These are phyloP conservation scores for Polyergus mexicanus DNA, from an alignment of 1,140 invertebrate species.

Conservation along the genomic window DNA sequence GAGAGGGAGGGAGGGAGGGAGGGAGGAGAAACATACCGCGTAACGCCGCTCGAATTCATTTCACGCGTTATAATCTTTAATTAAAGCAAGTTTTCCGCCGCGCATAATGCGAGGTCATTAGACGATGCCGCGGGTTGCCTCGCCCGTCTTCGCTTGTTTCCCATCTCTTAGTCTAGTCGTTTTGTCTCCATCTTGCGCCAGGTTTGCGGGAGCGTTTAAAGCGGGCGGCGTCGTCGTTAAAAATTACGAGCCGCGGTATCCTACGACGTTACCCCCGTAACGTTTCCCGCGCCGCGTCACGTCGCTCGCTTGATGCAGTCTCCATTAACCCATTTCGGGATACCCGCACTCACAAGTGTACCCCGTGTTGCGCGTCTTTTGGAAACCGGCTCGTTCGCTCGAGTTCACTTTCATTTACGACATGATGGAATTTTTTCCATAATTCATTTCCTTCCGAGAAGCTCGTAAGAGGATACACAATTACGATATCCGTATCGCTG, in stretches of 20 bases:
- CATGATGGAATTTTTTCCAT: neutral
- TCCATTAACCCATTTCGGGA: constrained; percentile 43
- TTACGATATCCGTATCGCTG: too few relatives aligned
- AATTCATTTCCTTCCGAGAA: constrained; percentile 27
- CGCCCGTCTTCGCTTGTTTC: constrained; percentile 1
- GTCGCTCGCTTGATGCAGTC: constrained; percentile 39
- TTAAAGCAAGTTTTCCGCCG: constrained; percentile 80
- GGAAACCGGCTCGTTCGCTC: neutral
- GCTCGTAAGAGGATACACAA: neutral
- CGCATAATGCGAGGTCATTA: constrained; percentile 81
- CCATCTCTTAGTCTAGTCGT: constrained; percentile 7
- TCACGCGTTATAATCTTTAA: constrained; percentile 83
- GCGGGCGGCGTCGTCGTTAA: constrained; percentile 71
- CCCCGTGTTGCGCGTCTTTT: neutral
- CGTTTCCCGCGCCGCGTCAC: constrained; percentile 11
- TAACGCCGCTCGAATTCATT: constrained; percentile 78
- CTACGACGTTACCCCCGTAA: constrained; percentile 25
- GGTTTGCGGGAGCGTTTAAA: constrained; percentile 68
- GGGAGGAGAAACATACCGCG: constrained; percentile 14
- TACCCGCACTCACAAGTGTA: constrained; percentile 4
- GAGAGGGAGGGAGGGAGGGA: too few relatives aligned
- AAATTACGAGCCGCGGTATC: constrained; percentile 73
- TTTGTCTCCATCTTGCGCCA: constrained; percentile 42
- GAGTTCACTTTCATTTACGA: neutral
- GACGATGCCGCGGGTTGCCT: constrained; percentile 67